Evolutionary conservation across 2,797 vertebrate species (phyloP).

Genomic region (Sebastes cheni): DNA sequence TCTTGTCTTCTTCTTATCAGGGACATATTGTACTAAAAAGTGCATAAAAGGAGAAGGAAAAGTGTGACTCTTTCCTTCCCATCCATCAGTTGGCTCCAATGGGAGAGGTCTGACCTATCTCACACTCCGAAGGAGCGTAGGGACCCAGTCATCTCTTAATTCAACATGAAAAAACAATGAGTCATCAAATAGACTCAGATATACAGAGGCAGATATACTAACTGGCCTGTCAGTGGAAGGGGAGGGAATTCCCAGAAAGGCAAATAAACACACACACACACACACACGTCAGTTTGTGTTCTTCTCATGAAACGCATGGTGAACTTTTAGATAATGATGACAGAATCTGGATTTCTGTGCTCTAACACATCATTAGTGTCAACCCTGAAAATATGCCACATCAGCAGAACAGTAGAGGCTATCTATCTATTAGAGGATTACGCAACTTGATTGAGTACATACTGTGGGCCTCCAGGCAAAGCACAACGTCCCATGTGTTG

Average conservation of each 20-base stretch:
- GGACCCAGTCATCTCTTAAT: constrained; percentile 41
- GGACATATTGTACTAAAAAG: neutral
- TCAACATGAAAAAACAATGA: constrained; percentile 63
- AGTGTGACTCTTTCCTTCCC: constrained; percentile 23
- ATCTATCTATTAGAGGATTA: neutral
- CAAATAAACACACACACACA: constrained; percentile 19
- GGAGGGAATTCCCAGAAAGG: constrained; percentile 17
- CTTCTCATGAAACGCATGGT: neutral
- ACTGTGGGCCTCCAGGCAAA: neutral
- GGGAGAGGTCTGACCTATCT: constrained; percentile 73
- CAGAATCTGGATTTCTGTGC: neutral
- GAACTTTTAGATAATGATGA: neutral
- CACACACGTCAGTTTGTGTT: neutral
- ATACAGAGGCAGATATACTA: neutral
- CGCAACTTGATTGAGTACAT: neutral
- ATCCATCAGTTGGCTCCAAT: constrained; percentile 19
- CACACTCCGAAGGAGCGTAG: constrained; percentile 53
- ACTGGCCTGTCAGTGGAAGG: constrained; percentile 9
- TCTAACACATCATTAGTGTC: neutral
- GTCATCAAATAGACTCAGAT: constrained; percentile 41
- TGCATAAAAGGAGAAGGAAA: constrained; percentile 33
- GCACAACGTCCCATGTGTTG: constrained; percentile 18
- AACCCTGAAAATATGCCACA: neutral
- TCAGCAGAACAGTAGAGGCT: neutral
- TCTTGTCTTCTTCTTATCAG: neutral